phyloP scores from a whole-genome alignment of 2,888 invertebrate species.

The Byasa hedistus region DNA sequence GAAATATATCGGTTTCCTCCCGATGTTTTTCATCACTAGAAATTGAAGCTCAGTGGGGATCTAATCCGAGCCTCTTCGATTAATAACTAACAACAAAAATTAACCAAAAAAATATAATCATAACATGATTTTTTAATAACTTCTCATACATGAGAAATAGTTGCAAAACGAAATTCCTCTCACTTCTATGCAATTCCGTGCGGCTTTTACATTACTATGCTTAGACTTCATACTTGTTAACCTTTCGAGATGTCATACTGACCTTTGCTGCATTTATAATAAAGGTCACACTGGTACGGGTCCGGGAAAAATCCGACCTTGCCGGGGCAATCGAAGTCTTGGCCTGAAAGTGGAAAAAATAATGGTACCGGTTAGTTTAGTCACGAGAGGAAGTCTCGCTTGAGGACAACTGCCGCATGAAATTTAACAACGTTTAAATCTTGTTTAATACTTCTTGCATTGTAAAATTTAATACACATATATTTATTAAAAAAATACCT shows the following conservation, averaged over 20 bases:
- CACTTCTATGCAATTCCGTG: slow-evolving; percentile 22
- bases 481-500: too few relatives aligned
- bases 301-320: slow-evolving; percentile 88
- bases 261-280: slow-evolving; percentile 86
- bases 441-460: neutral
- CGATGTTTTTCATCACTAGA: too few relatives aligned
- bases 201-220: slow-evolving; percentile 35
- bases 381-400: slow-evolving; percentile 8
- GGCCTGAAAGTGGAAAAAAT: slow-evolving; percentile 62
- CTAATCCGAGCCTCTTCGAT: too few relatives aligned
- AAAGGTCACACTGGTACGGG: slow-evolving; percentile 87
- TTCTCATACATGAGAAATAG: too few relatives aligned
- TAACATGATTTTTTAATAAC: too few relatives aligned
- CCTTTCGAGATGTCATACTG: slow-evolving; percentile 60
- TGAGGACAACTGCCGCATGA: slow-evolving; percentile 11
- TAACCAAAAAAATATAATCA: too few relatives aligned
- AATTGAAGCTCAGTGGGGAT: too few relatives aligned
- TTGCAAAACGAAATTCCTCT: neutral
- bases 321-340: slow-evolving; percentile 85
- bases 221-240: slow-evolving; percentile 37
- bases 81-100: too few relatives aligned
- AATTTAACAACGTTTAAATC: slow-evolving; percentile 4
- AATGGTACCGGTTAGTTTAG: neutral
- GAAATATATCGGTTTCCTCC: too few relatives aligned
- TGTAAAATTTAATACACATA: too few relatives aligned